phyloP scores from a whole-genome alignment of 2,888 invertebrate genomes.

The Metellina segmentata region DNA sequence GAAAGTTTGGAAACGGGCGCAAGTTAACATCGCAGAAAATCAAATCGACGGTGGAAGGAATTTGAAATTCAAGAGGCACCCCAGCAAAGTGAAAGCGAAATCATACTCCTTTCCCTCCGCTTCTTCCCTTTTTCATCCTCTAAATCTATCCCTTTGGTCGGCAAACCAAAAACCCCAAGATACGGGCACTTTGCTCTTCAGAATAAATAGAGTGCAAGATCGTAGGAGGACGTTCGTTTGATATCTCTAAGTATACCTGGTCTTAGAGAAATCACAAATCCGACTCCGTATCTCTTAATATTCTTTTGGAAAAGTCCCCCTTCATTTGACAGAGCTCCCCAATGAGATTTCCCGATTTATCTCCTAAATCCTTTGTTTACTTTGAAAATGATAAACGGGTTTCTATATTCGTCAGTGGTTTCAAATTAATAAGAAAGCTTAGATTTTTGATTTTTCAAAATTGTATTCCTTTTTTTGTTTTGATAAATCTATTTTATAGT shows the following conservation, averaged over 20 bases:
- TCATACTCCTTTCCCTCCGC: conserved; percentile 13
- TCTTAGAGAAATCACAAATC: conserved; percentile 14
- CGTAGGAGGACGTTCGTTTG: conserved; percentile 8
- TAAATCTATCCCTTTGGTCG: conserved; percentile 22
- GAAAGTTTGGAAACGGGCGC: neutral
- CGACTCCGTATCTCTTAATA: conserved; percentile 22
- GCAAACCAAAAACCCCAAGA: conserved; percentile 24
- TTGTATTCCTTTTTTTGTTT: too few species aligned
- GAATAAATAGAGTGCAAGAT: conserved; percentile 7
- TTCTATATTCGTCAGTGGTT: too few species aligned
- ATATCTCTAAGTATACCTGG: neutral
- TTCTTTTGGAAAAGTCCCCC: conserved; percentile 10
- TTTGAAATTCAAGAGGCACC: conserved; percentile 35
- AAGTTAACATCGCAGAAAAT: conserved; percentile 18
- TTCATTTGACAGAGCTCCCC: conserved; percentile 1
- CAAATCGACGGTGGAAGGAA: conserved; percentile 23
- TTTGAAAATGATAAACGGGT: too few species aligned
- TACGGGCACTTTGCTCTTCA: conserved; percentile 17
- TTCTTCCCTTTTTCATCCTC: neutral
- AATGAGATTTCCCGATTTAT: neutral
- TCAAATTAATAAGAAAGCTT: too few species aligned
- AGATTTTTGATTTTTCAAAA: too few species aligned
- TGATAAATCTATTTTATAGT: too few species aligned
- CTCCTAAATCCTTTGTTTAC: too few species aligned
- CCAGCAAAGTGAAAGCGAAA: conserved; percentile 19